Percentiles rank a stretch among this genome's conserved stretches.
phyloP scores from a whole-genome alignment of 1,140 invertebrate genomes.

The Ceratosolen solmsi region DNA sequence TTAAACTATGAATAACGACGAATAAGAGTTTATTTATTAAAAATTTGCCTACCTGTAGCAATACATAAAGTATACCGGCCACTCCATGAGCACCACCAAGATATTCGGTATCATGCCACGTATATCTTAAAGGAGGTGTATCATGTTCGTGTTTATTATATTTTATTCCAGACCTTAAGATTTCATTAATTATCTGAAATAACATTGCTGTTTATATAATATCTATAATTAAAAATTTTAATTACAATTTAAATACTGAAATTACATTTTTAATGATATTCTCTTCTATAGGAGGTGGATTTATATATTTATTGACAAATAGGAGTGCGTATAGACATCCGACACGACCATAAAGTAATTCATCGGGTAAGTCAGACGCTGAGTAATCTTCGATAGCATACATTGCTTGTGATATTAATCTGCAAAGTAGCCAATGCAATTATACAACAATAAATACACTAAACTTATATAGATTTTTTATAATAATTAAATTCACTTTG shows the following conservation, averaged over 20 bases:
- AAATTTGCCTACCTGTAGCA: conserved; percentile 80
- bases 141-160: conserved; percentile 72
- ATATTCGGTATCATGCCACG: conserved; percentile 92
- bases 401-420: conserved; percentile 74
- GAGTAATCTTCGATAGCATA: conserved; percentile 71
- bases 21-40: conserved; percentile 34
- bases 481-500: conserved; percentile 70
- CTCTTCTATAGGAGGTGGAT: conserved; percentile 68
- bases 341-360: conserved; percentile 87
- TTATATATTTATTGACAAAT: conserved; percentile 80
- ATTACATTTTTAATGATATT: conserved; percentile 72
- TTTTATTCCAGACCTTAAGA: conserved; percentile 80
- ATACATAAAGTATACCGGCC: conserved; percentile 86
- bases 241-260: not conserved
- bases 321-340: conserved; percentile 88
- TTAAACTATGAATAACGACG: not conserved
- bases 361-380: conserved; percentile 79
- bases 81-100: conserved; percentile 91
- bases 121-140: conserved; percentile 83
- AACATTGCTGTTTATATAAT: not conserved
- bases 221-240: conserved; percentile 20
- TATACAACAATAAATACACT: not conserved
- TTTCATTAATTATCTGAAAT: conserved; percentile 77
- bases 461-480: not conserved
- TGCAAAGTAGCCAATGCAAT: conserved; percentile 57